Base-by-base conservation (phyloP, 2,888 invertebrate species). In the Lysandra coridon region DNA sequence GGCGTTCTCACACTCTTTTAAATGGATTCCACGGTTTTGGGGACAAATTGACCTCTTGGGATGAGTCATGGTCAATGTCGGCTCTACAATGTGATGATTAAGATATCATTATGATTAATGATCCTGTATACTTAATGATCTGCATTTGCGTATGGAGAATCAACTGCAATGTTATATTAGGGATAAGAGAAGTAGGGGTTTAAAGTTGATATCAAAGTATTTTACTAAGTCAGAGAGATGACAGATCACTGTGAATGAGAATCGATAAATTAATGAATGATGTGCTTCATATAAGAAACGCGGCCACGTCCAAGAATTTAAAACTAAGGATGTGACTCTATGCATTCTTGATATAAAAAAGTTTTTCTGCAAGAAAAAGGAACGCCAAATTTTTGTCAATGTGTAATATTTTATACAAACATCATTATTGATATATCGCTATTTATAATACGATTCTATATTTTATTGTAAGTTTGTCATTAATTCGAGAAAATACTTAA, bases 1-100 rank as follows among this genome's bases (percentile, higher is more conserved):
- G 57, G 17, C 76, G 76, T 76, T 76, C 76, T 76, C 76, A 76
- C 76, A 76, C 76, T 75, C 23, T 57, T 76, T 57, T 53, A 76
- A 76, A 33, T 33, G 12, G 49, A 57, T 76, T 76, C 23, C 53
- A 76, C 49, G 75, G 49, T 76, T 76, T 76, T 1, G 33, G 33
- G 57, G 53, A 57, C 76, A 30, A 76, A 76, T 76, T 76, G 57
- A 76, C 76, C 76, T 17, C 14, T 17, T 37, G 33, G 14, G 37
- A 69, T 69, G 69, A 69, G 69, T 69, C 69, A 69, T 69, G 69
- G 69, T 69, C 69, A 69, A 69, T 69, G 69, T 69, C 69, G 69
- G 69, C 33, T 69, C 69, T 23, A 69, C 69, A 69, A 33, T 69
- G 10, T 69, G 33, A 14, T 69, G 33, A 69, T 69, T 69, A 37